Evolutionary conservation across 2,797 vertebrate genomes (phyloP).

Genomic region (Pipistrellus kuhlii): DNA sequence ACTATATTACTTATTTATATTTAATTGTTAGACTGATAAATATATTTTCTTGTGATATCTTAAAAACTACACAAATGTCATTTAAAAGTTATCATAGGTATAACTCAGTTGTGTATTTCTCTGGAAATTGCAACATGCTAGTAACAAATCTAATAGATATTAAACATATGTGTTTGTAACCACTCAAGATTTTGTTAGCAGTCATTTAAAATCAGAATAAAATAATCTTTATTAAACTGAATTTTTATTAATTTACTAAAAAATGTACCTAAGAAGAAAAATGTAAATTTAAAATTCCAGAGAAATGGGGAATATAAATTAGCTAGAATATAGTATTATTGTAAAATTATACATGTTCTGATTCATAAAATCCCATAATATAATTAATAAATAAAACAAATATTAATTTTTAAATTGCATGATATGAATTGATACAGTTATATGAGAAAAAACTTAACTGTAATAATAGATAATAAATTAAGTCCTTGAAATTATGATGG

Average conservation of each 20-base stretch:
- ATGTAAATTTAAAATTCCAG: not conserved
- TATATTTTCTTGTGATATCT: not conserved
- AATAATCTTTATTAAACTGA: conserved; percentile 16
- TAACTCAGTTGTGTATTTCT: not conserved
- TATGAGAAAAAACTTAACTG: not conserved
- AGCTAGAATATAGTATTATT: not conserved
- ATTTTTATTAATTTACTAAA: conserved; percentile 22
- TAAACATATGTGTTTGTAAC: not conserved
- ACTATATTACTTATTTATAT: not conserved
- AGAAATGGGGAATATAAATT: not conserved
- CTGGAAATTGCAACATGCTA: not conserved
- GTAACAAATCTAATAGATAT: not conserved
- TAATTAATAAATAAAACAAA: not conserved
- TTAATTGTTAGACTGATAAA: not conserved
- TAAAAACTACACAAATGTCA: not conserved
- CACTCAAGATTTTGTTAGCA: not conserved
- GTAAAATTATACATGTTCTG: not conserved
- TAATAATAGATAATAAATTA: not conserved
- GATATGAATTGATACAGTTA: not conserved
- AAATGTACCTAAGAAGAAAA: not conserved
- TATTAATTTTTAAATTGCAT: not conserved
- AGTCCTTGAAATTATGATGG: not conserved
- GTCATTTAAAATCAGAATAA: not conserved
- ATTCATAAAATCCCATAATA: not conserved
- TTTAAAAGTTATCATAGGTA: not conserved